Evolutionary conservation across 2,113 vertebrate species (phyloP), one percentile per base, ranked within the genome.

Genomic region (Zapornia atra): DNA sequence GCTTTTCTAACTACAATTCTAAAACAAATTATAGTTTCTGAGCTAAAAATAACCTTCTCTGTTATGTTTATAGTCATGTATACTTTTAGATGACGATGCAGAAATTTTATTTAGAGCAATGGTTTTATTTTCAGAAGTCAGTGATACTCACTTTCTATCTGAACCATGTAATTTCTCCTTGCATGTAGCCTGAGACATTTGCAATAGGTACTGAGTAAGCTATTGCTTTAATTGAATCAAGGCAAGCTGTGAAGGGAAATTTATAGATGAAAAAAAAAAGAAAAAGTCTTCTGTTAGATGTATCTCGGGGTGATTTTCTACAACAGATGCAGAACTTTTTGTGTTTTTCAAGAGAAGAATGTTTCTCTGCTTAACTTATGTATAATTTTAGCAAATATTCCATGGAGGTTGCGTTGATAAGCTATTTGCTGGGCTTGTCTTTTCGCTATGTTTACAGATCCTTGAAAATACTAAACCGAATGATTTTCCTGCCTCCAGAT

Each of bases 351-450:
- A 85, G 80, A 97, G 94, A 94, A 90, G 95, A 70, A 88, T 83
- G 79, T 97, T 96, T 97, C 79, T 79, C 70, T 95, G 94, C 85
- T 96, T 93, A 94, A 92, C 97, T 92, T 96, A 92, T 95, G 86
- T 89, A 86, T 95, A 90, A 96, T 96, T 57, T 65, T 94, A 95
- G 83, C 81, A 97, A 97, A 96, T 92, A 96, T 94, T 97, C 88
- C 48, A 83, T 59, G 92, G 91, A 96, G 91, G 59, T 72, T 95
- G 83, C 93, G 86, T 93, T 89, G 94, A 92, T 94, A 95, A 96
- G 75, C 95, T 94, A 80, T 83, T 92, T 11, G 3, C 87, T 84
- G 61, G 42, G 50, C 95, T 94, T 96, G 56, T 93, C 63, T 93
- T 97, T 96, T 97, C 92, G 88, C 66, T 94, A 6, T 81, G 61